Percentiles rank a stretch among this genome's conserved stretches.
Conservation (phyloP, 2,797 vertebrate genomes). For the Sciurus carolinensis region DNA sequence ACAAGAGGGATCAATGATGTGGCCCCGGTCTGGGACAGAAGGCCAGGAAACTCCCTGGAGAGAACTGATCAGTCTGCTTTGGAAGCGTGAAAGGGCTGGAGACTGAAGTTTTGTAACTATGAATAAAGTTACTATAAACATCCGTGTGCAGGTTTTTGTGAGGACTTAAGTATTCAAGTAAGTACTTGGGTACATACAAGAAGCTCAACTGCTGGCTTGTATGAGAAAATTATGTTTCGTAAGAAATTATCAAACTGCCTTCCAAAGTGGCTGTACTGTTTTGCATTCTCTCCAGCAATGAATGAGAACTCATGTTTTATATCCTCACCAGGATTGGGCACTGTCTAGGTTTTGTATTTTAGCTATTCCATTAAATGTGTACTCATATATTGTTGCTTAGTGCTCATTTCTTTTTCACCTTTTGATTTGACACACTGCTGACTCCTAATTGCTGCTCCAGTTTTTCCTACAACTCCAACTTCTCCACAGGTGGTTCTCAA, state of each 20-base stretch:
- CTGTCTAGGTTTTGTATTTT: conserved; percentile 6
- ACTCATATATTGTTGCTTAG: not conserved
- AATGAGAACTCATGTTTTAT: not conserved
- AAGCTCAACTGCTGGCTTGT: not conserved
- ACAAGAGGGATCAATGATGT: no score
- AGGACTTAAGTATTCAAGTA: not conserved
- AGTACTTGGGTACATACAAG: not conserved
- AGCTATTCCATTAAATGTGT: not conserved
- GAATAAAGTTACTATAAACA: not conserved
- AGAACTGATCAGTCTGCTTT: no score
- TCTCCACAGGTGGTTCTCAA: not conserved
- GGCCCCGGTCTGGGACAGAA: no score
- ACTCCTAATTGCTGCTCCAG: not conserved
- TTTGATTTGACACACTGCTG: not conserved
- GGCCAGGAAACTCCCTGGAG: no score
- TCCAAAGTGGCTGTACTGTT: not conserved
- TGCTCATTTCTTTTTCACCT: not conserved
- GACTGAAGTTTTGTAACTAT: no score
- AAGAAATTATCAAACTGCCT: not conserved
- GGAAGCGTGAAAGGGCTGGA: no score
- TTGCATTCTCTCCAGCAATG: conserved; percentile 4
- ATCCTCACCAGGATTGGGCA: not conserved
- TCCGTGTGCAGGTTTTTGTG: not conserved
- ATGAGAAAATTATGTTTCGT: not conserved
- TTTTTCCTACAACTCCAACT: not conserved